A percentile compares a stretch with the other conserved stretches of the same genome.
Evolutionary conservation across 2,888 invertebrate genomes (phyloP).

Genomic region (Folsomia manolachei): DNA sequence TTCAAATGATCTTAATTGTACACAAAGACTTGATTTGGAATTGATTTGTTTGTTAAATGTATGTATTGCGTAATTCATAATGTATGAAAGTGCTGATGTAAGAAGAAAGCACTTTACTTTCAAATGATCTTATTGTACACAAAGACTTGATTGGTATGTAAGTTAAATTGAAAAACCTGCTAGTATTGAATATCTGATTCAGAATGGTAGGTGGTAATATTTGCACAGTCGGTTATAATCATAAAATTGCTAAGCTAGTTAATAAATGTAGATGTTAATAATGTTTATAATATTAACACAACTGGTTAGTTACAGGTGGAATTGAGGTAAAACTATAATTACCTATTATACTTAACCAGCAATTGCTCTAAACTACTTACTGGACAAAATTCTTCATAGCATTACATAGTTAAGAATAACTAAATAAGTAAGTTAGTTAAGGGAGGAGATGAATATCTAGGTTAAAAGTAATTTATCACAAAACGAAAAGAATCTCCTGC

Average conservation of each 20-base stretch:
- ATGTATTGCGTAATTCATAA: neutral
- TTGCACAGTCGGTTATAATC: no score
- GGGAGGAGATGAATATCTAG: neutral
- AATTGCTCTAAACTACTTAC: neutral
- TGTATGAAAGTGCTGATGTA: neutral
- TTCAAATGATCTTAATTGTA: no score
- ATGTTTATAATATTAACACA: neutral
- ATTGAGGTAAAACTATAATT: neutral
- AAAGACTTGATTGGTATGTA: slow-evolving; percentile 21
- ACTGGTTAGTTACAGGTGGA: neutral
- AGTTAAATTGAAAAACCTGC: neutral
- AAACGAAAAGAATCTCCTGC: slow-evolving; percentile 48
- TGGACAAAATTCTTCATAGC: neutral
- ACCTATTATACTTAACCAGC: neutral
- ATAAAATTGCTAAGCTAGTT: no score
- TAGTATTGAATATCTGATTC: slow-evolving; percentile 2
- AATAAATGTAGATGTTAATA: no score
- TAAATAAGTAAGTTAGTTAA: neutral
- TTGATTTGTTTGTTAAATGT: no score
- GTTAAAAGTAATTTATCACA: neutral
- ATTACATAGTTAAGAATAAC: neutral
- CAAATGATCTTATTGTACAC: slow-evolving; percentile 43
- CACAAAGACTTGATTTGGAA: no score
- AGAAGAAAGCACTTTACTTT: slow-evolving; percentile 25
- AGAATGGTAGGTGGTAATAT: no score